A percentile compares a stretch with the other conserved stretches of the same genome.
Evolutionary conservation across 92 coral and sea anemone genomes (phyloP).

Genomic region (Phenganax subtilis): DNA sequence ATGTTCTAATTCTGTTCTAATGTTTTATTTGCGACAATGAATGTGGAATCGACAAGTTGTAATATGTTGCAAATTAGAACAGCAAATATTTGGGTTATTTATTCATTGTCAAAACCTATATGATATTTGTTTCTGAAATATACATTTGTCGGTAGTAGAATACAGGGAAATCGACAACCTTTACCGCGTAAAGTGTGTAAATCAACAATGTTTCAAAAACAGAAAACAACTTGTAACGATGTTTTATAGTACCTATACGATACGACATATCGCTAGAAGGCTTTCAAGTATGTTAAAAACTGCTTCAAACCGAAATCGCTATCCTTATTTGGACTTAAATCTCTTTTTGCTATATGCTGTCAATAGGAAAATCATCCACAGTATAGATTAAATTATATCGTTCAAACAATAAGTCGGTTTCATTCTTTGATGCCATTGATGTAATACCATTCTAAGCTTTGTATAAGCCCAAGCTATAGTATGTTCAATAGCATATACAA

Average conservation of each 20-base stretch:
- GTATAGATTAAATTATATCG: neutral
- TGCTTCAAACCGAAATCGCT: neutral
- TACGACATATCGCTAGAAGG: neutral
- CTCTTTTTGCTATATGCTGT: neutral
- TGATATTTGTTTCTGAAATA: neutral
- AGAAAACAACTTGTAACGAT: neutral
- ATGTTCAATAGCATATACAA: neutral
- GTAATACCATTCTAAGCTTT: neutral
- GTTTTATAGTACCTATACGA: neutral
- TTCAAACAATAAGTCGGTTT: neutral
- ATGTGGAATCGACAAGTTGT: conserved; percentile 2
- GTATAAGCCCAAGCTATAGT: neutral
- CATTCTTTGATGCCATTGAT: conserved; percentile 10
- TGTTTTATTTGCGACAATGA: neutral
- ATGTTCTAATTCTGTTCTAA: neutral
- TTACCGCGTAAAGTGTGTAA: neutral
- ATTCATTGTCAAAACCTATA: no score
- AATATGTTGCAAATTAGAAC: neutral
- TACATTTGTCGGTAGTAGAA: neutral
- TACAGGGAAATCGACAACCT: conserved; percentile 1
- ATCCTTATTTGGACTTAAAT: neutral
- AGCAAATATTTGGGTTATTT: no score
- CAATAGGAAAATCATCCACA: neutral
- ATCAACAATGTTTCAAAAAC: neutral
- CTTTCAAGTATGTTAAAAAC: neutral